Evolutionary conservation across 2,113 vertebrate species (phyloP).

Genomic region (Propithecus coquereli): DNA sequence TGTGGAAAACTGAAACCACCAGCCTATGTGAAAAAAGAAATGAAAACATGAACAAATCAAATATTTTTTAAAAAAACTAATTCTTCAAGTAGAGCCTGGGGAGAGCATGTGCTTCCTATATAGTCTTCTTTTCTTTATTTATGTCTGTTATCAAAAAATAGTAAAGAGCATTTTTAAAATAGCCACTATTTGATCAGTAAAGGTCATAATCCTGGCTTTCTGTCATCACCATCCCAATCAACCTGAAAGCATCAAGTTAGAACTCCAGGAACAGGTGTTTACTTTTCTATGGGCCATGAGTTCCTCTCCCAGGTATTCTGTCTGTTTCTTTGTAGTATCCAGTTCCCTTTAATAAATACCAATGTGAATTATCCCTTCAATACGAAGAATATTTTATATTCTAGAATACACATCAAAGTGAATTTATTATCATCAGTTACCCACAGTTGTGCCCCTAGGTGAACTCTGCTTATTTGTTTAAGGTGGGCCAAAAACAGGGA

Average conservation of each 20-base stretch:
- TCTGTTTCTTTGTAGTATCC: background rate
- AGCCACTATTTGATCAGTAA: background rate
- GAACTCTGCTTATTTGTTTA: background rate
- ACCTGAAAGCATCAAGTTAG: background rate
- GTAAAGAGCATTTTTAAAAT: background rate
- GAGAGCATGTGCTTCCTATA: background rate
- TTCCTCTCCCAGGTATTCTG: background rate
- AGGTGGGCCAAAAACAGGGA: too few species aligned
- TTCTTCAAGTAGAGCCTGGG: background rate
- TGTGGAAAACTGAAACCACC: background rate
- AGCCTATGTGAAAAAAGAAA: background rate
- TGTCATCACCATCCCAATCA: accelerated
- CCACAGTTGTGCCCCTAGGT: background rate
- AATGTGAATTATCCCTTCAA: background rate
- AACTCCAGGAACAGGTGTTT: accelerated
- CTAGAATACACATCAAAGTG: background rate
- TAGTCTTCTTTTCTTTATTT: background rate
- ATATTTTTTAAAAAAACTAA: background rate
- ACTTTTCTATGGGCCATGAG: accelerated
- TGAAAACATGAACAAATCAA: background rate
- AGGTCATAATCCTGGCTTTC: background rate
- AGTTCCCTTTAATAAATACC: background rate
- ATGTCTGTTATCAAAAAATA: background rate
- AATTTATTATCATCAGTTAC: background rate
- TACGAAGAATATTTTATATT: background rate